These are phyloP conservation scores for Aegotheles bennettii DNA, from an alignment of 2,113 vertebrate genomes.

Conservation along the genomic window DNA sequence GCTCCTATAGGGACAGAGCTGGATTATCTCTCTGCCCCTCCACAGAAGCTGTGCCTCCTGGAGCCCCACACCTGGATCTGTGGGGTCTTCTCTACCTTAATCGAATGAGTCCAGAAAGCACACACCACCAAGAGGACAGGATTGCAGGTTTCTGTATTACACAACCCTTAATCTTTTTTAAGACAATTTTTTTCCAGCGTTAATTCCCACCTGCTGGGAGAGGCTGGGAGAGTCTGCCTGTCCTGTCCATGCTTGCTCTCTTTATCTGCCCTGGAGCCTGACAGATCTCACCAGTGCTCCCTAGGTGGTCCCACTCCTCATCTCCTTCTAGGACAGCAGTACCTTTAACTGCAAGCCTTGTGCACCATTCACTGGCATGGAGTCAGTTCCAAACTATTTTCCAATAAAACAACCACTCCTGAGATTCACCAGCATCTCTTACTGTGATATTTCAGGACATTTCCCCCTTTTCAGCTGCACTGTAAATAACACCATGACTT, in stretches of 20 bases:
- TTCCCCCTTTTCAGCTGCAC: background rate
- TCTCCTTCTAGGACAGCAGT: background rate
- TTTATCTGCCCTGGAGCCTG: fast-evolving
- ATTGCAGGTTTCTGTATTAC: background rate
- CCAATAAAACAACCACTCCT: background rate
- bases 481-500: background rate
- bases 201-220: background rate
- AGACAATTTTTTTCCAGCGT: background rate
- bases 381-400: background rate
- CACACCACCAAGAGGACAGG: background rate
- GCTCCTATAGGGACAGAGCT: background rate
- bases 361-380: background rate
- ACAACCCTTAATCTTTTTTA: background rate
- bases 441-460: background rate
- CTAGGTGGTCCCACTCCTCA: background rate
- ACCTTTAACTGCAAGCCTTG: background rate
- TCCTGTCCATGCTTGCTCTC: background rate
- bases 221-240: background rate
- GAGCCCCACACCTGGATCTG: fast-evolving
- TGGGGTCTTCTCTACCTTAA: background rate
- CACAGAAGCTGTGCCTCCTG: background rate
- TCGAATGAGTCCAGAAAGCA: background rate
- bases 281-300: background rate
- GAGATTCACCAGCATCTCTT: background rate
- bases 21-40: background rate